Evolutionary conservation across 1,140 invertebrate genomes (phyloP).

Genomic region (Drosophila lacteicornis): DNA sequence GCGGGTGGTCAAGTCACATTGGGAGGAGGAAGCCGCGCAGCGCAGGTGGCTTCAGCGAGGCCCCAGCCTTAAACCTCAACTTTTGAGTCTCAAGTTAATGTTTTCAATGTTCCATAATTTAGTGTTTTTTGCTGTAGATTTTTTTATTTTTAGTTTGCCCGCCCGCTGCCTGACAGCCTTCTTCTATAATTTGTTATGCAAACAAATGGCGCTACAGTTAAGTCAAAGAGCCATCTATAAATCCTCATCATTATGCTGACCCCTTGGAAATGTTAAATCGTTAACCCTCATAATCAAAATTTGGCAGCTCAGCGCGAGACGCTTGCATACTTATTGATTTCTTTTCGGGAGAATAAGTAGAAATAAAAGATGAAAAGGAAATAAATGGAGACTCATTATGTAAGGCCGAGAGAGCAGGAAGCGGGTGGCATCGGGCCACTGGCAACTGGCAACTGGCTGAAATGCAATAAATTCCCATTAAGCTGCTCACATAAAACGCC

Average conservation of each 20-base stretch:
- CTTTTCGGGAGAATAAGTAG: not conserved
- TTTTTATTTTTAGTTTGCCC: slow-evolving; percentile 34
- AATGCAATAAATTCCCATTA: slow-evolving; percentile 83
- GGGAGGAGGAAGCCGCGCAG: slow-evolving; percentile 7
- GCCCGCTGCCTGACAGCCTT: slow-evolving; percentile 7
- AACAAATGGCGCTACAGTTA: slow-evolving; percentile 77
- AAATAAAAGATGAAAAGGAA: slow-evolving; percentile 35
- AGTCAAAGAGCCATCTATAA: slow-evolving; percentile 64
- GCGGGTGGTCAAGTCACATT: slow-evolving; percentile 51
- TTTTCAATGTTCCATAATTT: slow-evolving; percentile 75
- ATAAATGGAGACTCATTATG: slow-evolving; percentile 66
- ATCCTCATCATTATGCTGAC: slow-evolving; percentile 64
- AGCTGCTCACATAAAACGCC: slow-evolving; percentile 82
- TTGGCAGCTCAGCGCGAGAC: slow-evolving; percentile 59
- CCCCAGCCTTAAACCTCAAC: slow-evolving; percentile 39
- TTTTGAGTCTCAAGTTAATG: slow-evolving; percentile 29
- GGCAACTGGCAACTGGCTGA: slow-evolving; percentile 26
- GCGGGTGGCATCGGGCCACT: slow-evolving; percentile 13
- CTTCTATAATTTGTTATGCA: slow-evolving; percentile 69
- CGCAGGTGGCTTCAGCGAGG: slow-evolving; percentile 68
- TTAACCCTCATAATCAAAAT: slow-evolving; percentile 71
- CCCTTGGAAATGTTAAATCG: slow-evolving; percentile 33
- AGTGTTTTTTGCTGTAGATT: slow-evolving; percentile 26
- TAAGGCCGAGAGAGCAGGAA: slow-evolving; percentile 28
- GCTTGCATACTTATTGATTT: slow-evolving; percentile 67